Conservation (phyloP, 1,140 invertebrate species). For the Mesaphorura yosii region DNA sequence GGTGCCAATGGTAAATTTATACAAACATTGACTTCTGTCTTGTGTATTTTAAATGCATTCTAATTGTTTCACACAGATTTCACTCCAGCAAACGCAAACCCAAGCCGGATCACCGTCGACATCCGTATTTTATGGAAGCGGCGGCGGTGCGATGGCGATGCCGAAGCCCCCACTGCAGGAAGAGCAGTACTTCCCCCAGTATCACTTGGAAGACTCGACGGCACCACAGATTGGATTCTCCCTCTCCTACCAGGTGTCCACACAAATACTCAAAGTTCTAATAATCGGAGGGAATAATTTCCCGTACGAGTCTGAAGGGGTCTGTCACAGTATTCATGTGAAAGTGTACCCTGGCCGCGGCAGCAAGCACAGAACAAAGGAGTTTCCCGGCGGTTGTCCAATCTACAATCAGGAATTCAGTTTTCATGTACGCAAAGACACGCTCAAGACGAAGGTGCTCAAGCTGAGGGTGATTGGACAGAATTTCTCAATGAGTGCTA, state of each 20-base stretch:
- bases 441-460: constrained; percentile 26
- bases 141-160: neutral
- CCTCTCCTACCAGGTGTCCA: constrained; percentile 20
- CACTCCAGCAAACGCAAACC: neutral
- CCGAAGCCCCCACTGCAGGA: constrained; percentile 6
- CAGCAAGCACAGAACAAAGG: constrained; percentile 23
- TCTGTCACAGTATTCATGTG: constrained; percentile 11
- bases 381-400: constrained; percentile 12
- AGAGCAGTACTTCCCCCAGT: constrained; percentile 27
- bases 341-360: constrained; percentile 28
- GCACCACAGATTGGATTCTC: constrained; percentile 22
- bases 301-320: constrained; percentile 3
- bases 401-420: constrained; percentile 28
- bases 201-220: constrained; percentile 9
- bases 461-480: constrained; percentile 24
- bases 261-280: constrained; percentile 22
- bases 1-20: constrained; percentile 24
- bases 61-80: neutral
- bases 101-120: neutral
- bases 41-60: neutral
- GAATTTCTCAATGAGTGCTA: too few relatives aligned
- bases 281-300: constrained; percentile 24
- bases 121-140: neutral
- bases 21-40: neutral
- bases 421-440: constrained; percentile 22